These are phyloP conservation scores for Epinephelus lanceolatus DNA, from an alignment of 2,113 vertebrate species.

Conservation along the genomic window DNA sequence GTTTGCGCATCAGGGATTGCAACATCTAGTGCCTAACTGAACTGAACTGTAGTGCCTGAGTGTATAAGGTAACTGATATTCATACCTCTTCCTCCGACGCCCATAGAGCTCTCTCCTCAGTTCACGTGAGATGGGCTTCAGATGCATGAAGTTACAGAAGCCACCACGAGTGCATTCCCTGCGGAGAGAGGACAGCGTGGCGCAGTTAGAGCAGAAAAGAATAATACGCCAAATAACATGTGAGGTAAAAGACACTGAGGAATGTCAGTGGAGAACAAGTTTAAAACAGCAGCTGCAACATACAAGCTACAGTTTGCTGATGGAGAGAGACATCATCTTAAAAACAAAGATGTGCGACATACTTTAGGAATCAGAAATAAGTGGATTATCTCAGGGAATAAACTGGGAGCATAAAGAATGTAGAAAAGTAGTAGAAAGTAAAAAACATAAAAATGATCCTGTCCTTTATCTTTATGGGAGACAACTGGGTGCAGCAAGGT, in stretches of 20 bases:
- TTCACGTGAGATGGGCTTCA: conserved; percentile 98
- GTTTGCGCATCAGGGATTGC: too few species aligned
- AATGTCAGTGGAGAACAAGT: not conserved
- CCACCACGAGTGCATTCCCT: conserved; percentile 98
- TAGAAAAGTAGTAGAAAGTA: too few species aligned
- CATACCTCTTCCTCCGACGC: conserved; percentile 93
- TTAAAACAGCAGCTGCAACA: not conserved
- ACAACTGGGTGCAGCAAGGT: not conserved
- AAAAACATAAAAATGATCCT: not conserved
- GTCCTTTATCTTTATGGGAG: not conserved
- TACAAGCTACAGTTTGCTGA: not conserved
- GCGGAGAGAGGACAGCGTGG: conserved; percentile 16
- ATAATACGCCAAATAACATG: not conserved
- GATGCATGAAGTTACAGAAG: conserved; percentile 99
- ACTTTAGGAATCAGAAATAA: not conserved
- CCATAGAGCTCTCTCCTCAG: conserved; percentile 95
- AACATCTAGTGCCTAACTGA: too few species aligned
- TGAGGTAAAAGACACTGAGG: not conserved
- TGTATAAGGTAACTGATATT: not conserved
- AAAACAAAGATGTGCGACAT: not conserved
- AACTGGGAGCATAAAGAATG: too few species aligned
- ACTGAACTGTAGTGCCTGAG: not conserved
- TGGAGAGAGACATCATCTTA: not conserved
- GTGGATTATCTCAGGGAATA: too few species aligned
- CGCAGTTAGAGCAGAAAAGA: not conserved